Evolutionary conservation across 2,888 invertebrate genomes (phyloP).

Genomic region (Emmelina monodactyla): DNA sequence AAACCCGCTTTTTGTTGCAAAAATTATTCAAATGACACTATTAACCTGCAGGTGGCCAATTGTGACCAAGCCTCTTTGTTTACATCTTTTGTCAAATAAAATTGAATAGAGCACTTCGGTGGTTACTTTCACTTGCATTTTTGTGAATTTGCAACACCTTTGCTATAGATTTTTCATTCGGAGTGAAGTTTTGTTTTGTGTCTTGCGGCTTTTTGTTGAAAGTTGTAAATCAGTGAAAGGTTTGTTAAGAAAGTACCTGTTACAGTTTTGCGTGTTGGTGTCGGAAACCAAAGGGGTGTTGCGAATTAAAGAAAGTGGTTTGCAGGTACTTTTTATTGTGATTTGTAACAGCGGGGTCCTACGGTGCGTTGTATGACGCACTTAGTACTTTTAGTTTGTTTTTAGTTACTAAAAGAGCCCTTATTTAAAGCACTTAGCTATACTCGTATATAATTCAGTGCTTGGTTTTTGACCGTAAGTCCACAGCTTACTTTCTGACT

Average conservation of each 20-base stretch:
- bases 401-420: too few relatives aligned
- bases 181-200: constrained; percentile 33
- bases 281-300: constrained; percentile 10
- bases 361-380: too few relatives aligned
- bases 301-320: too few relatives aligned
- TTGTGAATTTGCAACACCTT: constrained; percentile 37
- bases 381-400: too few relatives aligned
- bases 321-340: too few relatives aligned
- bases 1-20: constrained; percentile 36
- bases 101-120: constrained; percentile 15
- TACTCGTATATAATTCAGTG: too few relatives aligned
- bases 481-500: too few relatives aligned
- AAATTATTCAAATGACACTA: constrained; percentile 50
- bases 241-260: constrained; percentile 46
- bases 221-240: constrained; percentile 42
- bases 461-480: too few relatives aligned
- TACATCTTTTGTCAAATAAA: constrained; percentile 9
- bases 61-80: constrained; percentile 28
- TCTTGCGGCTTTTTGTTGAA: constrained; percentile 33
- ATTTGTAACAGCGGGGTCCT: too few relatives aligned
- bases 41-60: constrained; percentile 49
- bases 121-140: constrained; percentile 51
- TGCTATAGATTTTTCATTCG: constrained; percentile 27
- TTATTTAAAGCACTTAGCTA: too few relatives aligned
- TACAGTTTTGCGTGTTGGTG: constrained; percentile 35